A percentile compares a stretch with the other conserved stretches of the same genome.
These are phyloP conservation scores for Acleris sparsana DNA, from an alignment of 2,888 invertebrate genomes.

Conservation along the genomic window DNA sequence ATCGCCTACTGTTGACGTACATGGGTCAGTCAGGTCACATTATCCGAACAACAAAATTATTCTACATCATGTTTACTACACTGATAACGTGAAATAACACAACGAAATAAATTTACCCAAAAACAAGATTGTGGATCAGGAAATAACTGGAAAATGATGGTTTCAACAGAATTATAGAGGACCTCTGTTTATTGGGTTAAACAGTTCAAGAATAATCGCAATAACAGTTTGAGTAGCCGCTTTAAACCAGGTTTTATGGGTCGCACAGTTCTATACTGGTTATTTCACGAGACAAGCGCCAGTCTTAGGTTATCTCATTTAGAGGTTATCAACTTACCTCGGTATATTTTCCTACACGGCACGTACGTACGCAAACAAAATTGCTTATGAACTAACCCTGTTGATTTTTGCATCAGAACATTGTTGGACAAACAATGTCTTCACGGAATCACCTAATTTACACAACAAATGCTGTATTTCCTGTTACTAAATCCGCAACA, in stretches of 20 bases:
- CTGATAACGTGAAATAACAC: conserved; percentile 37
- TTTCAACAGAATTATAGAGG: conserved; percentile 38
- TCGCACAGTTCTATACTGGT: conserved; percentile 13
- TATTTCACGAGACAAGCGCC: conserved; percentile 16
- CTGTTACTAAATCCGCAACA: conserved; percentile 18
- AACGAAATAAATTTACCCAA: conserved; percentile 38
- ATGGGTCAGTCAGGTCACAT: conserved; percentile 73
- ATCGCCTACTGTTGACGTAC: conserved; percentile 80
- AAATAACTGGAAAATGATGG: conserved; percentile 44
- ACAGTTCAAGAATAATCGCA: conserved; percentile 51
- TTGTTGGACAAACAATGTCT: conserved; percentile 19
- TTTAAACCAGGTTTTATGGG: conserved; percentile 40
- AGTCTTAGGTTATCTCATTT: conserved; percentile 25
- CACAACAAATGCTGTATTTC: conserved; percentile 23
- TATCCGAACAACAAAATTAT: conserved; percentile 48
- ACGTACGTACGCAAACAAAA: conserved; percentile 7
- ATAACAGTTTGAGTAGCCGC: conserved; percentile 40
- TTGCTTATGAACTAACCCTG: conserved; percentile 20
- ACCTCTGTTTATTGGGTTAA: conserved; percentile 45
- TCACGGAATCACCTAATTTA: conserved; percentile 19
- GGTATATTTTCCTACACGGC: conserved; percentile 9
- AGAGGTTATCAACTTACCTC: conserved; percentile 35
- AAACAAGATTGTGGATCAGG: conserved; percentile 18
- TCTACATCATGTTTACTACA: conserved; percentile 38
- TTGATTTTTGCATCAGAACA: neutral